Base-by-base conservation (phyloP, 2,888 invertebrate species). In the Cheilosia urbana region DNA sequence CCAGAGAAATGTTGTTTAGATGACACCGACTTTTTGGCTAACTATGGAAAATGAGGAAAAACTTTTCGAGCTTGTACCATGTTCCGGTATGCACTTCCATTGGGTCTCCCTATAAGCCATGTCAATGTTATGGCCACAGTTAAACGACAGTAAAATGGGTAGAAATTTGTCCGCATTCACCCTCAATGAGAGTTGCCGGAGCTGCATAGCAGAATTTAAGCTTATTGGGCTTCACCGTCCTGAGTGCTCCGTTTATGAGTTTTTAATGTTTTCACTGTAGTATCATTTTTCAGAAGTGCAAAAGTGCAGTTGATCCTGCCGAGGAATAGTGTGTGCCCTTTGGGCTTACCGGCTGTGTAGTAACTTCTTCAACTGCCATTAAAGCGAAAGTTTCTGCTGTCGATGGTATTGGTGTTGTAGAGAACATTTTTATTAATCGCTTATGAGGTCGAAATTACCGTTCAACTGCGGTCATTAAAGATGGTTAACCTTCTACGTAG, bases 231-330 rank as follows among this genome's bases (percentile, higher is more conserved):
- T 24, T 15, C 60, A 40, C 42, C 45, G 9, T 53, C 51, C 58
- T 57, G 34, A 57, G 65, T 60, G 65, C 71, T 68, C 2, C 72
- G 62, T 83, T 83, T 83, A 63, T 60, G 78, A 73, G 72, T 66
- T 78, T 83, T 78, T 73, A 83, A 78, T 83, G 83, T 72, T 78
- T 83, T 62, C 72, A 73, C 66, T 66, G 71, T 58, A 45, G 63
- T 62, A 78, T 78, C 71, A 78, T 73, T 78, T 72, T 83, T 72
- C 49, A 72, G 55, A 63, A 57, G 78, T 63, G 62, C 63, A 69
- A 55, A 40, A 69, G 51, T 82, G 71, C 53, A 71, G 51, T 82
- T 76, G 53, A 76, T 71, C 71, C 69, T 37, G 40, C 45, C 51
- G 27, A 21, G 19, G 40, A 40, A 65, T 69, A 45, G 45, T 45